phyloP scores from a whole-genome alignment of 30 jellyfish, hydroid and myxozoan genomes.

The Hydractinia symbiolongicarpus region DNA sequence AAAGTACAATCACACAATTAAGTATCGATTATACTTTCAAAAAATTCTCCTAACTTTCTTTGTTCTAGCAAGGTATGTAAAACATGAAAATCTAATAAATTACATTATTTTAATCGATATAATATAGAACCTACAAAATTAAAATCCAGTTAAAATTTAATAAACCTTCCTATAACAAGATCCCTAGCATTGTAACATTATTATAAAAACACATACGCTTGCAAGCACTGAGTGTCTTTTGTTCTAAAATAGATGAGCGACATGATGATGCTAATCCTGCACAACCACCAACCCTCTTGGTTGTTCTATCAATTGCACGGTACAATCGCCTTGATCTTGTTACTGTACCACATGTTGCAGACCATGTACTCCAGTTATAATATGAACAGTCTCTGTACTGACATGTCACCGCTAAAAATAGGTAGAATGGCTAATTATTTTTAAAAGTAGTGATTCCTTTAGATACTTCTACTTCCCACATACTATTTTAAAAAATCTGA shows the following conservation, averaged over 20 bases:
- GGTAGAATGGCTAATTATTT: background rate
- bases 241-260: background rate
- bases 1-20: too few relatives aligned
- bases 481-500: too few relatives aligned
- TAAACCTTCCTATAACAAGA: too few relatives aligned
- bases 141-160: too few relatives aligned
- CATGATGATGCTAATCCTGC: conserved; percentile 18
- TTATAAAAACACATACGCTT: background rate
- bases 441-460: background rate
- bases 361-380: conserved; percentile 14
- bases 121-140: too few relatives aligned
- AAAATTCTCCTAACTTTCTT: too few relatives aligned
- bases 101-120: too few relatives aligned
- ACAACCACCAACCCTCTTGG: conserved; percentile 21
- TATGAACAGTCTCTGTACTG: conserved; percentile 8
- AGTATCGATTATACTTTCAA: too few relatives aligned
- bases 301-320: background rate
- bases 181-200: too few relatives aligned
- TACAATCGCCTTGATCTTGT: background rate
- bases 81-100: too few relatives aligned
- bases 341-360: conserved; percentile 26
- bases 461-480: too few relatives aligned
- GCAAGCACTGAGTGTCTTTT: conserved; percentile 3
- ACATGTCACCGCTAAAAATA: conserved; percentile 12
- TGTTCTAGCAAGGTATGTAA: too few relatives aligned